Conservation (phyloP, 2,113 vertebrate species). For the Capreolus pygargus region DNA sequence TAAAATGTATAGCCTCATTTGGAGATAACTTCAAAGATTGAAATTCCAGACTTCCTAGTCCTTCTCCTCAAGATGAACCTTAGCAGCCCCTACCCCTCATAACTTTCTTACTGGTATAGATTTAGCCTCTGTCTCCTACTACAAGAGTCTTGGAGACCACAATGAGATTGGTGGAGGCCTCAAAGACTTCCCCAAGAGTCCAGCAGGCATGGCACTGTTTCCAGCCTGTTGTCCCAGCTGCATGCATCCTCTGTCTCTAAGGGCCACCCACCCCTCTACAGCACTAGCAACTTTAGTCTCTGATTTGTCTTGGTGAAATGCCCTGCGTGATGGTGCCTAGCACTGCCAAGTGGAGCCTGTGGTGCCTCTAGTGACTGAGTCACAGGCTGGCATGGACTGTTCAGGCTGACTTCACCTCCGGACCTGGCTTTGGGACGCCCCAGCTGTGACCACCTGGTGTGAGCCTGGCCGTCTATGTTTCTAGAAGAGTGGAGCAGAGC, state of each 20-base stretch:
- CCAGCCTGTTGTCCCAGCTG: neutral
- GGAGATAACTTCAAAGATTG: constrained; percentile 10
- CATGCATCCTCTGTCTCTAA: too few relatives aligned
- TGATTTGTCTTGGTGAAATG: neutral
- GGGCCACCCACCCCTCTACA: neutral
- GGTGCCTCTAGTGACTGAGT: neutral
- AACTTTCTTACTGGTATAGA: neutral
- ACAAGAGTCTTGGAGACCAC: neutral
- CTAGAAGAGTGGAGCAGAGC: constrained; percentile 1
- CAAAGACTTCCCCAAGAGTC: neutral
- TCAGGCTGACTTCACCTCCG: constrained; percentile 50
- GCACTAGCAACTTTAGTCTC: neutral
- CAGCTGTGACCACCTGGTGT: constrained; percentile 57
- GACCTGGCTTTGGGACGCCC: constrained; percentile 3
- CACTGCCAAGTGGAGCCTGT: neutral
- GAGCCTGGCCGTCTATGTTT: neutral
- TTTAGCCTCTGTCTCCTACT: neutral
- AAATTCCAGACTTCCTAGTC: neutral
- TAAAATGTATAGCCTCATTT: neutral
- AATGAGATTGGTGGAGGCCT: too few relatives aligned
- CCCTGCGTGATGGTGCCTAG: neutral
- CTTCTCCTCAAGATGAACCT: neutral
- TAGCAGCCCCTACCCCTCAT: fast-evolving
- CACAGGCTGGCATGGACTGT: constrained; percentile 1
- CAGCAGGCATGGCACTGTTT: neutral